These are phyloP conservation scores for Isaurus tuberculatus DNA, from an alignment of 92 coral and sea anemone species.

Conservation along the genomic window DNA sequence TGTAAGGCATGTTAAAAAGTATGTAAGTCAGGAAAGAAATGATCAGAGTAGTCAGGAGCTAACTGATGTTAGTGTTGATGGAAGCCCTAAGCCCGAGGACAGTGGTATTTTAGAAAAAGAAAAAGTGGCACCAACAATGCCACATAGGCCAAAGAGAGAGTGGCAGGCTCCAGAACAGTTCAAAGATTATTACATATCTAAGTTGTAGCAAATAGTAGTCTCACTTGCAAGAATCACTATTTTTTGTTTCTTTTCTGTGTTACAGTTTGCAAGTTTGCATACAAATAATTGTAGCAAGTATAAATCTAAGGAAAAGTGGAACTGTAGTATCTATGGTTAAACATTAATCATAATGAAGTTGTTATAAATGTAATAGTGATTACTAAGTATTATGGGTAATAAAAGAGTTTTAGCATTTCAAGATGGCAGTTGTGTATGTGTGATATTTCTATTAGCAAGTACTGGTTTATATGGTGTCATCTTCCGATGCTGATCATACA, in stretches of 20 bases:
- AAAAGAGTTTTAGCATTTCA: not conserved
- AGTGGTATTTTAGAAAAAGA: not conserved
- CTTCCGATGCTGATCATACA: too few relatives aligned
- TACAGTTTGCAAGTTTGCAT: not conserved
- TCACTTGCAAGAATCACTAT: not conserved
- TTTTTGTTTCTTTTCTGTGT: not conserved
- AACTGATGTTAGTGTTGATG: conserved; percentile 5
- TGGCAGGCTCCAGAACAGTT: conserved; percentile 18
- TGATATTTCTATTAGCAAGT: too few relatives aligned
- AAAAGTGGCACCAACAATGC: not conserved
- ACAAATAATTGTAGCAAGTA: not conserved
- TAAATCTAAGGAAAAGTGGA: conserved; percentile 10
- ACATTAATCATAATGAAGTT: not conserved
- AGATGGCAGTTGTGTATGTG: too few relatives aligned
- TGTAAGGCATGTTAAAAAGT: conserved; percentile 26
- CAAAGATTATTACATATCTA: conserved; percentile 11
- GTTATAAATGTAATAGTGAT: not conserved
- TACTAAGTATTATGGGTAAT: not conserved
- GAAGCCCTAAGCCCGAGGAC: not conserved
- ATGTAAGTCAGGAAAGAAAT: conserved; percentile 14
- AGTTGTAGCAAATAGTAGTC: not conserved
- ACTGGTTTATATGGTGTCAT: too few relatives aligned
- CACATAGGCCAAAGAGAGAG: conserved; percentile 25
- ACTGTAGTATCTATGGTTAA: not conserved
- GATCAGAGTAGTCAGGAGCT: conserved; percentile 9